Conservation (phyloP, 2,797 vertebrate genomes). For the Sebastiscus albofasciatus region DNA sequence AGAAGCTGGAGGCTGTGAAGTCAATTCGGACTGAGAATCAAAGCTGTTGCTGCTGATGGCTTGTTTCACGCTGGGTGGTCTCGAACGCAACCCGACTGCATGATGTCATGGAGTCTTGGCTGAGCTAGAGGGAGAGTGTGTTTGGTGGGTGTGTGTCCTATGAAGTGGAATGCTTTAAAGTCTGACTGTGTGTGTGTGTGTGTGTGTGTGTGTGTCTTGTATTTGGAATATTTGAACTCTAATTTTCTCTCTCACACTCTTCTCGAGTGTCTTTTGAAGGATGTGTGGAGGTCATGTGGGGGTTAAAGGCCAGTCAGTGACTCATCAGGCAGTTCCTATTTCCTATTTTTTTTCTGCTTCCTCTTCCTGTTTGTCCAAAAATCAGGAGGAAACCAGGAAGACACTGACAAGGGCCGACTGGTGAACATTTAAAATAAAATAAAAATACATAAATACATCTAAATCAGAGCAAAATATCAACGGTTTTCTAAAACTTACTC, state of each 20-base stretch:
- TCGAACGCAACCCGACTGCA: conserved; percentile 13
- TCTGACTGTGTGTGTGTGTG: neutral
- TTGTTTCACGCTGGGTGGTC: conserved; percentile 27
- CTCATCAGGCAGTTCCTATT: conserved; percentile 48
- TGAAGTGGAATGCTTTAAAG: conserved; percentile 2
- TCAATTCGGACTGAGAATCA: neutral
- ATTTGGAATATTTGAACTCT: neutral
- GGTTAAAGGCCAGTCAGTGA: conserved; percentile 15
- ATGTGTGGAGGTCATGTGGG: conserved; percentile 4
- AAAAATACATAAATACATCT: neutral
- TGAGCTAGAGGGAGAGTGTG: conserved; percentile 8
- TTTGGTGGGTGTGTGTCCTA: neutral
- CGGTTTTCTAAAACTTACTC: neutral
- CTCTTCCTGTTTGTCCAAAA: conserved; percentile 54
- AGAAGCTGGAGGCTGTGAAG: neutral
- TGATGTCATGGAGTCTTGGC: conserved; percentile 42
- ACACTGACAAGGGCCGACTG: neutral
- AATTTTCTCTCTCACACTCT: neutral
- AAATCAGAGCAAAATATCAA: neutral
- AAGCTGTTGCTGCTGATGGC: neutral
- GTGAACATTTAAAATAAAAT: neutral
- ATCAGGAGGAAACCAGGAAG: conserved; percentile 11
- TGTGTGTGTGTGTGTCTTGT: neutral
- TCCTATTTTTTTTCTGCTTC: conserved; percentile 31
- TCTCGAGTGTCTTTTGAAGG: neutral